Evolutionary conservation across 2,888 invertebrate species (phyloP).

Genomic region (Synergus itoensis): DNA sequence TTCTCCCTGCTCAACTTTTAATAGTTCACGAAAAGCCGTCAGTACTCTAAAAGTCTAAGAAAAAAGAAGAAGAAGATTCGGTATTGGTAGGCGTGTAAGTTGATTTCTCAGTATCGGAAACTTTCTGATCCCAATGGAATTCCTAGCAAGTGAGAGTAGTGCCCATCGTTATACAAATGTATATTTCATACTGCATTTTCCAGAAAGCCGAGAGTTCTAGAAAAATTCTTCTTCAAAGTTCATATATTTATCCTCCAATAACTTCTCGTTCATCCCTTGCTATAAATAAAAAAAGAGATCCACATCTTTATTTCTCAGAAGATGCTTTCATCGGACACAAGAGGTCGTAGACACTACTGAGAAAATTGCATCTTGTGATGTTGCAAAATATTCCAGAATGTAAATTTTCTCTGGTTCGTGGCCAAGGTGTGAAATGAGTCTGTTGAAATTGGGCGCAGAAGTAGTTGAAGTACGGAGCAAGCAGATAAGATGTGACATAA

Average conservation of each 20-base stretch:
- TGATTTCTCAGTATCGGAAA: conserved; percentile 17
- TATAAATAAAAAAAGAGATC: not conserved
- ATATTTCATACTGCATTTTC: not conserved
- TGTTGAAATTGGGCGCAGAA: conserved; percentile 38
- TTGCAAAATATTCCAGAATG: conserved; percentile 63
- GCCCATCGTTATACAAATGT: conserved; percentile 9
- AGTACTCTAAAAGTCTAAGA: conserved; percentile 20
- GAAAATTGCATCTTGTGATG: conserved; percentile 64
- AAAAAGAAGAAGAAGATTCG: not conserved
- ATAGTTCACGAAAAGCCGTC: conserved; percentile 48
- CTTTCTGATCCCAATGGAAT: conserved; percentile 12
- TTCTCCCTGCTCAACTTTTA: conserved; percentile 47
- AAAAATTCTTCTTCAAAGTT: not conserved
- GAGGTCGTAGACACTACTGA: conserved; percentile 57
- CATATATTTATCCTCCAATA: not conserved
- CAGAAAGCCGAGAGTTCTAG: not conserved
- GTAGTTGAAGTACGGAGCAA: not conserved
- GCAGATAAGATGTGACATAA: not conserved
- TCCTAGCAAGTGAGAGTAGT: conserved; percentile 2
- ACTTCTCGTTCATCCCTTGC: not conserved
- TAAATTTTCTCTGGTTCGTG: conserved; percentile 54
- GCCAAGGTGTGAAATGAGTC: conserved; percentile 47
- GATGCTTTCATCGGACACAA: not conserved
- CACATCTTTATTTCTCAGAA: not conserved
- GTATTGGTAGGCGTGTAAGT: conserved; percentile 13